Conservation (phyloP, 1,140 invertebrate species). For the Rhyacophila brunnea region DNA sequence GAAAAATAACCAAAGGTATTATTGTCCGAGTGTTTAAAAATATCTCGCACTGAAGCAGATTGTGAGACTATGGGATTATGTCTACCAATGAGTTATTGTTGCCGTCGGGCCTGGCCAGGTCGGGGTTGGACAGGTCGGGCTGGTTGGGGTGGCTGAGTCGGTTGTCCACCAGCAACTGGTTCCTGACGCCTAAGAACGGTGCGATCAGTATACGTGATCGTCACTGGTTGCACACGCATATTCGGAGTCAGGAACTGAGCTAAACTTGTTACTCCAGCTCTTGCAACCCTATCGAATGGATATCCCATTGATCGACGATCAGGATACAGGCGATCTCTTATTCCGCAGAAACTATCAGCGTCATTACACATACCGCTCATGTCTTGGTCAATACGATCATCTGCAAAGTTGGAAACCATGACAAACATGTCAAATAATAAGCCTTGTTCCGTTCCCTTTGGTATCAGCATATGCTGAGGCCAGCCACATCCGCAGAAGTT, state of each 20-base stretch:
- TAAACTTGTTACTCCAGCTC: slow-evolving; percentile 50
- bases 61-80: no score
- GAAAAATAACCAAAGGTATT: no score
- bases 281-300: slow-evolving; percentile 69
- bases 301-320: slow-evolving; percentile 73
- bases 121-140: no score
- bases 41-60: no score
- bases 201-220: slow-evolving; percentile 50
- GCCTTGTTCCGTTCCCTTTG: slow-evolving; percentile 69
- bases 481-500: slow-evolving; percentile 86
- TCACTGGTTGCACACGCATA: slow-evolving; percentile 62
- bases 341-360: slow-evolving; percentile 71
- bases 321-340: slow-evolving; percentile 70
- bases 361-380: slow-evolving; percentile 57
- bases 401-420: slow-evolving; percentile 75
- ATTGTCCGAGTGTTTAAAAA: no score
- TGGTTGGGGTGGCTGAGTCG: no score
- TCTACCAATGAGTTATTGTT: no score
- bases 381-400: slow-evolving; percentile 59
- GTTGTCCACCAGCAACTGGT: no score
- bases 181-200: slow-evolving; percentile 26
- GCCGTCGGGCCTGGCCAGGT: no score
- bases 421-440: slow-evolving; percentile 71
- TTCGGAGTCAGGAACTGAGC: slow-evolving; percentile 66
- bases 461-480: slow-evolving; percentile 82